Evolutionary conservation across 2,797 vertebrate genomes (phyloP).

Genomic region (Smutsia gigantea): DNA sequence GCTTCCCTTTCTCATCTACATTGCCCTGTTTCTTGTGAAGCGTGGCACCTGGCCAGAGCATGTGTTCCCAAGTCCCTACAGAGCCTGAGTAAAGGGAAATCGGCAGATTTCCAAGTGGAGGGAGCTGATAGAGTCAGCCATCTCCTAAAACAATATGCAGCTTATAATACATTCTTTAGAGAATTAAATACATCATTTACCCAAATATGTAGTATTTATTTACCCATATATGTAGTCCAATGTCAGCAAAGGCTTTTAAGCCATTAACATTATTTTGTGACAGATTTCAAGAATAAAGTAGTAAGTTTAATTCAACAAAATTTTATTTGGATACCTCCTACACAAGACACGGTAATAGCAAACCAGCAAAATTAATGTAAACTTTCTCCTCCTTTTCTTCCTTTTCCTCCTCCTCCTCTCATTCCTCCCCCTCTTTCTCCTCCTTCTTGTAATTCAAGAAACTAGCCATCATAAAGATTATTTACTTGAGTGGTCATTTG

Average conservation of each 20-base stretch:
- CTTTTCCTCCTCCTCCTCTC: neutral
- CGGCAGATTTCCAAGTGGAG: slow-evolving; percentile 57
- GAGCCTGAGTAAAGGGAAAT: neutral
- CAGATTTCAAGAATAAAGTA: slow-evolving; percentile 12
- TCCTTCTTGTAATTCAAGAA: neutral
- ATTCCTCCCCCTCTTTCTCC: no score
- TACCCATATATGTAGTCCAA: neutral
- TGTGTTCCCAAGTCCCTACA: neutral
- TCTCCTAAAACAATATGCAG: neutral
- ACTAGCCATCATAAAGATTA: neutral
- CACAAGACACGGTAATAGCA: neutral
- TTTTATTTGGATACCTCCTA: neutral
- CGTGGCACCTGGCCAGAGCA: slow-evolving; percentile 15
- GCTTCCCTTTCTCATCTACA: neutral
- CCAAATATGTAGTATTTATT: neutral
- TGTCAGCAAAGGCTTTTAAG: neutral
- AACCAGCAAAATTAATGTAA: neutral
- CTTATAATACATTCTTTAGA: neutral
- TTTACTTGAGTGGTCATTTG: neutral
- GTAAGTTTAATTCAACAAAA: neutral
- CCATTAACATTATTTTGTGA: neutral
- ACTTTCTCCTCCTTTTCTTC: neutral
- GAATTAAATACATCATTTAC: neutral
- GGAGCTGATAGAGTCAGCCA: neutral
- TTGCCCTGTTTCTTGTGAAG: neutral